Percentiles rank a stretch among this genome's conserved stretches.
Conservation (phyloP, 2,888 invertebrate species). For the Plemyria rubiginata region DNA sequence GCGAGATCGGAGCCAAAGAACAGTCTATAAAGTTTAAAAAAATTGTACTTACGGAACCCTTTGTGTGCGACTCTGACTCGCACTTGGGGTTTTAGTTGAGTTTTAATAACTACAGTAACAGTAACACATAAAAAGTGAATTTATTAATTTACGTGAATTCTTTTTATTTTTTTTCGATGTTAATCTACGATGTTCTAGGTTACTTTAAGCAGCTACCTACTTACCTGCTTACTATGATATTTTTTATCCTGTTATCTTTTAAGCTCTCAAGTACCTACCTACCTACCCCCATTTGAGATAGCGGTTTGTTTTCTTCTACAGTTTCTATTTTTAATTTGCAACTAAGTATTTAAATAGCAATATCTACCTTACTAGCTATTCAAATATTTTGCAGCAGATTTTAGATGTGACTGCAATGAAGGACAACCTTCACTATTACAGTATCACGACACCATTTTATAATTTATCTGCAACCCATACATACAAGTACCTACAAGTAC, state of each 20-base stretch:
- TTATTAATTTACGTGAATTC: no score
- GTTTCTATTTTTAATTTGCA: background rate
- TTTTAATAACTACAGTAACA: no score
- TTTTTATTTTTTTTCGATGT: no score
- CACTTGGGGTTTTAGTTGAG: no score
- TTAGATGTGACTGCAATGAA: background rate
- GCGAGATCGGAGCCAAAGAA: no score
- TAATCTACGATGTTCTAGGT: background rate
- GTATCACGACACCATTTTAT: background rate
- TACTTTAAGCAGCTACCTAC: background rate
- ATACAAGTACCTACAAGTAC: background rate
- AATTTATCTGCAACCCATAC: background rate
- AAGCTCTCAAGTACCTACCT: background rate
- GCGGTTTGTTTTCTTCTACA: background rate
- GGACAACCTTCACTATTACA: background rate
- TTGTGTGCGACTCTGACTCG: no score
- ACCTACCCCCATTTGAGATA: background rate
- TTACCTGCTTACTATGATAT: background rate
- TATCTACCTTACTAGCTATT: background rate
- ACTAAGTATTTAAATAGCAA: background rate
- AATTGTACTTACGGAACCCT: no score
- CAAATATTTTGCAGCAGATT: background rate
- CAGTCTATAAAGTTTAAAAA: no score
- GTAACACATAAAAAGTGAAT: no score
- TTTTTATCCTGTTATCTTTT: background rate